Percentiles rank a stretch among this genome's conserved stretches.
Conservation (phyloP, 2,888 invertebrate genomes). For the Cataglyphis cursor region DNA sequence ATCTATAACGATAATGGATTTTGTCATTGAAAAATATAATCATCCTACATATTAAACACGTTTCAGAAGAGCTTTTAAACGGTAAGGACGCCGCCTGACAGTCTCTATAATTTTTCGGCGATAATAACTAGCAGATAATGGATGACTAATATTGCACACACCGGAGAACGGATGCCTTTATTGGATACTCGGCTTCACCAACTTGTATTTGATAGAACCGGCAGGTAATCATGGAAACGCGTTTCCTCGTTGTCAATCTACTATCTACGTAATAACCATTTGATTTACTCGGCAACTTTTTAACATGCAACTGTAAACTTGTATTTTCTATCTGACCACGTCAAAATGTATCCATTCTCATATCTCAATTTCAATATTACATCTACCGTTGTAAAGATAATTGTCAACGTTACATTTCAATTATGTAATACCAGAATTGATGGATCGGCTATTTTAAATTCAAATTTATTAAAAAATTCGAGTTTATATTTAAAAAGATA, state of each 20-base stretch:
- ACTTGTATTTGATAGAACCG: conserved; percentile 50
- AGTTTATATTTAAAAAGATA: not conserved
- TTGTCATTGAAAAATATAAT: not conserved
- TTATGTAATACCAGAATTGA: not conserved
- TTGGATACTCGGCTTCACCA: conserved; percentile 60
- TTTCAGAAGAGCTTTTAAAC: not conserved
- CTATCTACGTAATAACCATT: conserved; percentile 31
- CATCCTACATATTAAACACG: not conserved
- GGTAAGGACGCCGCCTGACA: not conserved
- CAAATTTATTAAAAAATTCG: not conserved
- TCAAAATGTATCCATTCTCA: not conserved
- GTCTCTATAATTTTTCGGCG: not conserved
- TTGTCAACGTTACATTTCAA: not conserved
- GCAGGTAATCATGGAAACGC: conserved; percentile 49
- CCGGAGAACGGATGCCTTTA: conserved; percentile 60
- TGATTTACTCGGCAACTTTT: conserved; percentile 34
- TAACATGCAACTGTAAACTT: conserved; percentile 5
- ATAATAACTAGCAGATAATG: conserved; percentile 45
- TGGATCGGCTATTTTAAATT: not conserved
- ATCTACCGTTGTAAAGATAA: not conserved
- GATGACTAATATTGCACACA: conserved; percentile 63
- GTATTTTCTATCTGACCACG: not conserved
- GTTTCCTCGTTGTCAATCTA: conserved; percentile 39
- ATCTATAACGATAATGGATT: not conserved
- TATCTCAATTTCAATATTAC: not conserved